Evolutionary conservation across 2,797 vertebrate genomes (phyloP).

Genomic region (Acrossocheilus fasciatus): DNA sequence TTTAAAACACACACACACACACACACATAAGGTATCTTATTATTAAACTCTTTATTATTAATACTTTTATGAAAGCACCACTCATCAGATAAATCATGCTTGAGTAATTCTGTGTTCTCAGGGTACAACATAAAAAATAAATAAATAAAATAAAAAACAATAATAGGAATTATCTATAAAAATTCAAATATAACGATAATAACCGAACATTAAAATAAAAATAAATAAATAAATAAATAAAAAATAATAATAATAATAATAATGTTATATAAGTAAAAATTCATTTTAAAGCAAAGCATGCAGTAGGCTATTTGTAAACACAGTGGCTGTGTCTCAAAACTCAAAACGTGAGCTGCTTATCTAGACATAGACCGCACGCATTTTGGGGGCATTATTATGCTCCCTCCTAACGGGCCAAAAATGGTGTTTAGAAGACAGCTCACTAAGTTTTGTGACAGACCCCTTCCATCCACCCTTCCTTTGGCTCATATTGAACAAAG

Average conservation of each 20-base stretch:
- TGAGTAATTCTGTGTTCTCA: too few relatives aligned
- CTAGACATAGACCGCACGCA: neutral
- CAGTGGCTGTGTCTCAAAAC: neutral
- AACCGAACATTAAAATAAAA: neutral
- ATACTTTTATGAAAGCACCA: neutral
- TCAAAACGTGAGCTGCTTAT: neutral
- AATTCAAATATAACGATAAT: neutral
- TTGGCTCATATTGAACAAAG: slow-evolving; percentile 32
- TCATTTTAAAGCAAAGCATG: neutral
- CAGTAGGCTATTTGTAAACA: neutral
- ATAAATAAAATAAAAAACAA: neutral
- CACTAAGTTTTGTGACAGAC: neutral
- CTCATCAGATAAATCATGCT: neutral
- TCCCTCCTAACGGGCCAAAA: too few relatives aligned
- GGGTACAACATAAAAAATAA: too few relatives aligned
- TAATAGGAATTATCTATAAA: neutral
- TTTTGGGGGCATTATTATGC: too few relatives aligned
- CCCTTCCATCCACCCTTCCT: slow-evolving; percentile 13
- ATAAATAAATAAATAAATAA: too few relatives aligned
- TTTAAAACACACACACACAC: too few relatives aligned
- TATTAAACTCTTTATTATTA: too few relatives aligned
- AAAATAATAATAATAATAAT: too few relatives aligned
- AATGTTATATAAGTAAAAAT: neutral
- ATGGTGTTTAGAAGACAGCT: neutral
- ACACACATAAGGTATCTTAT: too few relatives aligned